phyloP scores from a whole-genome alignment of 2,888 invertebrate species.

The Pyrochroa serraticornis region DNA sequence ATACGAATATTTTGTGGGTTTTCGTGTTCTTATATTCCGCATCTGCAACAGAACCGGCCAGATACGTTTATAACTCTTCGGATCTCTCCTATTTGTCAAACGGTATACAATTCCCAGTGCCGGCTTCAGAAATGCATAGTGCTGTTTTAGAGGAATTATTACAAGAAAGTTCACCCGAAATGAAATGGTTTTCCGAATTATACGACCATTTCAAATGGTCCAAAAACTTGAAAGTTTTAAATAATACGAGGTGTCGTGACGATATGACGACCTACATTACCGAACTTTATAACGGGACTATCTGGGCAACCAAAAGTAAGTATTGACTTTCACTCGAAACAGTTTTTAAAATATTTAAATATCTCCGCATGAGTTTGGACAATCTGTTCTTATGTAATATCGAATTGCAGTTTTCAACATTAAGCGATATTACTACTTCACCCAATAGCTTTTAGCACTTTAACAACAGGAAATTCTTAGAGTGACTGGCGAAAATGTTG shows the following conservation, averaged over 20 bases:
- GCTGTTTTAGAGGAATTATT: conserved; percentile 36
- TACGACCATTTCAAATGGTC: conserved; percentile 70
- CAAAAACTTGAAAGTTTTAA: conserved; percentile 37
- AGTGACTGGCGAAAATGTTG: not conserved
- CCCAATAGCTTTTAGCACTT: no score
- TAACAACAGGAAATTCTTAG: not conserved
- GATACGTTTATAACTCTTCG: conserved; percentile 52
- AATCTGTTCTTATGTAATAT: not conserved
- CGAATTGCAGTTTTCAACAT: not conserved
- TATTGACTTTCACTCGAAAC: conserved; percentile 42
- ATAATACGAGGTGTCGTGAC: conserved; percentile 56
- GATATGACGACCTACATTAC: conserved; percentile 65
- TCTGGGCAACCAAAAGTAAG: conserved; percentile 84
- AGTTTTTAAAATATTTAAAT: not conserved
- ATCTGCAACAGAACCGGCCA: conserved; percentile 34
- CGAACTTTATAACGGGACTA: conserved; percentile 65
- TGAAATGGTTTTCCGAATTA: conserved; percentile 70
- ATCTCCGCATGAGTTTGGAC: not conserved
- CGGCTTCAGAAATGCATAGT: conserved; percentile 35
- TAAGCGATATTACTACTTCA: no score
- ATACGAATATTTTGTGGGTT: conserved; percentile 6
- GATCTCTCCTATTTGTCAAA: conserved; percentile 56
- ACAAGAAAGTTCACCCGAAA: conserved; percentile 54
- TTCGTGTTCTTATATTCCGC: conserved; percentile 26
- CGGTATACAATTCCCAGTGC: conserved; percentile 54